phyloP scores from a whole-genome alignment of 2,888 invertebrate species.

The Rhogogaster chlorosoma region DNA sequence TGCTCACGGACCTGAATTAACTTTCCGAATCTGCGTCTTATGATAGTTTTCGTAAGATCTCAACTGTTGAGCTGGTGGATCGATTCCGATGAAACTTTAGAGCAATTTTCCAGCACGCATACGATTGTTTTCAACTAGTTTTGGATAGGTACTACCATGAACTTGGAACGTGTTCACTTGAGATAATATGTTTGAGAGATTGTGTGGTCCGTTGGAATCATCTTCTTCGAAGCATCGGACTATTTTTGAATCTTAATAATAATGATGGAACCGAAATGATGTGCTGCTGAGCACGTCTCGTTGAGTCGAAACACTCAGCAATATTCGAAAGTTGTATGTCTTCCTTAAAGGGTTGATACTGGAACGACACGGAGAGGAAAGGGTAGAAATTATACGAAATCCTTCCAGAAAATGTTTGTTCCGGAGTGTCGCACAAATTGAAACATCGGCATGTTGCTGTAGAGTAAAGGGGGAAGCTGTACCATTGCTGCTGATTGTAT shows the following conservation, averaged over 20 bases:
- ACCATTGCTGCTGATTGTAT: constrained; percentile 19
- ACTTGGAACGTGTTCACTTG: background rate
- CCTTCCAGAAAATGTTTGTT: constrained; percentile 15
- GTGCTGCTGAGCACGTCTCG: background rate
- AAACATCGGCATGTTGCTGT: constrained; percentile 16
- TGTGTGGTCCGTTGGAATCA: background rate
- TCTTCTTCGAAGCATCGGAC: background rate
- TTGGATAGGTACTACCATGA: background rate
- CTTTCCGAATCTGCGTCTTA: background rate
- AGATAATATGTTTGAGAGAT: background rate
- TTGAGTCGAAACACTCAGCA: background rate
- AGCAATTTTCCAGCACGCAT: background rate
- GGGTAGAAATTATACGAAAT: constrained; percentile 14
- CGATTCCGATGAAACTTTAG: background rate
- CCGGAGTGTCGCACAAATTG: constrained; percentile 22
- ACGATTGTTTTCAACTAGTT: background rate
- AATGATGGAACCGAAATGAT: background rate
- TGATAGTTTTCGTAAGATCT: background rate
- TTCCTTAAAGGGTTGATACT: background rate
- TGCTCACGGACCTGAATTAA: background rate
- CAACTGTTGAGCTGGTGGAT: background rate
- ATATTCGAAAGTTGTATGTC: background rate
- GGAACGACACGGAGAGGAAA: background rate
- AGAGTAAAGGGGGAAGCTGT: background rate
- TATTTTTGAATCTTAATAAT: background rate